Evolutionary conservation across 2,797 vertebrate genomes (phyloP), one percentile per base, ranked within the genome.

Genomic region (Sebastes flavidus): DNA sequence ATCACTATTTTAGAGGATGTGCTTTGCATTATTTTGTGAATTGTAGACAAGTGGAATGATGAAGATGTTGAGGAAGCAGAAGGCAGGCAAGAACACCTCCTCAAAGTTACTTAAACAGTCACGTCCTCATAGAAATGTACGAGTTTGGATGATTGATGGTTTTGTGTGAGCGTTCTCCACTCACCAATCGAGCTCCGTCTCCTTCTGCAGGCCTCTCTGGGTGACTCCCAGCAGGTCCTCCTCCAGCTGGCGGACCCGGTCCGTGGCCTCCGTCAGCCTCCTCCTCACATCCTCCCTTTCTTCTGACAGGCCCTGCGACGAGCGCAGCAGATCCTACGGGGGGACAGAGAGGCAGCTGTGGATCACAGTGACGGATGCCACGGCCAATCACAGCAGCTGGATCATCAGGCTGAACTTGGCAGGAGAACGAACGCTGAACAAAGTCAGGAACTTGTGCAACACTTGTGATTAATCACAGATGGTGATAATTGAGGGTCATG

Each of bases 161-260:
- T 58, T 24, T 18, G 6, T 69, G 30, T 42, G 8, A 20, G 25
- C 34, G 2, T 10, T 68, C 72, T 27, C 59, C 56, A 60, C 89
- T 97, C 85, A 99, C 98, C 98, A 97, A 88, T 98, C 97, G 72
- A 99, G 91, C 86, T 99, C 98, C 0, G 97, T 99, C 95, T 99
- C 98, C 91, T 98, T 99, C 65, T 97, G 97, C 88, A 98, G 96
- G 69, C 97, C 96, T 93, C 97, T 97, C 77, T 99, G 97, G 66
- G 97, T 97, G 85, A 98, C 96, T 78, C 92, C 95, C 46, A 95
- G 84, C 89, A 96, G 91, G 84, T 96, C 98, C 89, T 98, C 97
- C 91, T 99, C 98, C 90, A 99, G 97, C 87, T 98, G 97, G 3
- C 95, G 95, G 58, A 98, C 96, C 90, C 97, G 96, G 55, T 97